Evolutionary conservation across 2,888 invertebrate genomes (phyloP).

Genomic region (Lumbricus terrestris): DNA sequence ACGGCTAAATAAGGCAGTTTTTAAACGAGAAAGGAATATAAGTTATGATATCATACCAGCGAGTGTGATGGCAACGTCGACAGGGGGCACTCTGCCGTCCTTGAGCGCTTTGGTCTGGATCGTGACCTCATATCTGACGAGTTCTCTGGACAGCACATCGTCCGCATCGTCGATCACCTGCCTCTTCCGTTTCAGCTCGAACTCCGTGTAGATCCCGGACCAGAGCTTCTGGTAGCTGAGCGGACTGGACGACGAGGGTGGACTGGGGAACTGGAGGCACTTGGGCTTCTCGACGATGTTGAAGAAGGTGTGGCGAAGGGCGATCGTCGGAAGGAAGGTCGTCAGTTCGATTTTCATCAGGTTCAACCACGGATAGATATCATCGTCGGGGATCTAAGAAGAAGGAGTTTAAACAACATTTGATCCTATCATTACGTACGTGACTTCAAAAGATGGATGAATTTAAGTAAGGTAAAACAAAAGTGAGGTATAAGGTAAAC

Average conservation of each 20-base stretch:
- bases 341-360: slow-evolving; percentile 36
- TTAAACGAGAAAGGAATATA: too few species aligned
- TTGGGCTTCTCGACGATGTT: slow-evolving; percentile 39
- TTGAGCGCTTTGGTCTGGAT: slow-evolving; percentile 31
- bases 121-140: slow-evolving; percentile 30
- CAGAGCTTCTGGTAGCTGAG: slow-evolving; percentile 30
- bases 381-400: slow-evolving; percentile 38
- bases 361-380: slow-evolving; percentile 35
- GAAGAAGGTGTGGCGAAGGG: slow-evolving; percentile 36
- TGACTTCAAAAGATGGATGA: too few species aligned
- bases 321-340: slow-evolving; percentile 33
- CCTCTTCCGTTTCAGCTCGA: slow-evolving; percentile 33
- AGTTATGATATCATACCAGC: slow-evolving; percentile 37
- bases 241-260: slow-evolving; percentile 27
- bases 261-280: slow-evolving; percentile 34
- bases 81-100: slow-evolving; percentile 27
- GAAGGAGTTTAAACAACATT: too few species aligned
- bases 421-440: background rate
- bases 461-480: too few species aligned
- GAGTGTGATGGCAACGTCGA: slow-evolving; percentile 39
- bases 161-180: background rate
- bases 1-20: too few species aligned
- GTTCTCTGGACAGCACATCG: background rate
- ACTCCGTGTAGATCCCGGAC: slow-evolving; percentile 35
- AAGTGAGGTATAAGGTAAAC: background rate